These are phyloP conservation scores for Sisor rabdophorus DNA, from an alignment of 2,113 vertebrate species.

Conservation along the genomic window DNA sequence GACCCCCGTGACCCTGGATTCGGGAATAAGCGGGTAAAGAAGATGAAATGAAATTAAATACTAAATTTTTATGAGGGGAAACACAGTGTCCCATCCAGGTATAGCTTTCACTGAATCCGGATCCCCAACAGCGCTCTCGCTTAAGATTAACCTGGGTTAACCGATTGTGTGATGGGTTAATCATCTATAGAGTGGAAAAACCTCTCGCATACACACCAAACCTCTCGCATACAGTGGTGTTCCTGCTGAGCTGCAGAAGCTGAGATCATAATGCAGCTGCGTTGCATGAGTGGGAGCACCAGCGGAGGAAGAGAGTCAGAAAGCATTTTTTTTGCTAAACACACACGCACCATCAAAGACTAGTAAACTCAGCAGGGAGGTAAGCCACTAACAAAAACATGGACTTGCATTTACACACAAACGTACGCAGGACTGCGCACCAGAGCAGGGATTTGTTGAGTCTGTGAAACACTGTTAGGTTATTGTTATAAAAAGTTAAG, in stretches of 20 bases:
- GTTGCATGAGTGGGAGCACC: constrained; percentile 49
- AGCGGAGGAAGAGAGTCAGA: constrained; percentile 37
- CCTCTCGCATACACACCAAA: not conserved
- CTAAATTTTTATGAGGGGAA: no score
- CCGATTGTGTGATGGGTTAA: not conserved
- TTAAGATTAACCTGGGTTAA: not conserved
- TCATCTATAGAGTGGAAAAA: not conserved
- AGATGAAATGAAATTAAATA: no score
- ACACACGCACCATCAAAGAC: constrained; percentile 51
- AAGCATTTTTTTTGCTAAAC: constrained; percentile 54
- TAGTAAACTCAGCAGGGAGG: constrained; percentile 63
- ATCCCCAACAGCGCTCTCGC: not conserved
- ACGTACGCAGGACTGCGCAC: constrained; percentile 6
- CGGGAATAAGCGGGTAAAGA: no score
- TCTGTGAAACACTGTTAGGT: constrained; percentile 38
- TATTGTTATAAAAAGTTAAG: constrained; percentile 20
- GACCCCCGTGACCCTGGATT: no score
- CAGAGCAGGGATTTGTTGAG: constrained; percentile 38
- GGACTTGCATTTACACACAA: constrained; percentile 28
- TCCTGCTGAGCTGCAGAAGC: constrained; percentile 28
- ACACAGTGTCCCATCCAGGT: not conserved
- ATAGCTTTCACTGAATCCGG: not conserved
- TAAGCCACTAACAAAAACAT: constrained; percentile 49
- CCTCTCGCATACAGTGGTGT: not conserved
- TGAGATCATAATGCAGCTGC: constrained; percentile 66